Conservation (phyloP, 2,113 vertebrate species). For the Coturnix japonica region DNA sequence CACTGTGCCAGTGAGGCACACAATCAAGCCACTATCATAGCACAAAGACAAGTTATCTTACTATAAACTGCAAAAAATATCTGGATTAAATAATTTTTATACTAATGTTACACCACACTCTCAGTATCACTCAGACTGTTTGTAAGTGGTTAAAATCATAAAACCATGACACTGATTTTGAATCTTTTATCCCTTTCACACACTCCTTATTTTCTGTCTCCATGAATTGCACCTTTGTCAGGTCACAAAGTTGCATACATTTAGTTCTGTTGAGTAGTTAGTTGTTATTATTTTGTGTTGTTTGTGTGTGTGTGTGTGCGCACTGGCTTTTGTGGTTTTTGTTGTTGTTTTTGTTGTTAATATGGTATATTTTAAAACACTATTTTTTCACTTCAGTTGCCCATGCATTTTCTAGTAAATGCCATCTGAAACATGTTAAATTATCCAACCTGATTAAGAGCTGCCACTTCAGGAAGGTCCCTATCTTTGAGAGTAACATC, state of each 20-base stretch:
- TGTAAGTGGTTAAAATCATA: too few species aligned
- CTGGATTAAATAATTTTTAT: neutral
- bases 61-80: neutral
- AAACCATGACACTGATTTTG: neutral
- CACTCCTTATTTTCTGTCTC: neutral
- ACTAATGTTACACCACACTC: neutral
- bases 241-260: neutral
- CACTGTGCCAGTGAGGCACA: too few species aligned
- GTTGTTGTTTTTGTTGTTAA: too few species aligned
- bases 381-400: neutral
- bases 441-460: neutral
- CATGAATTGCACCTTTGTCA: neutral
- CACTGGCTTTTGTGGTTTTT: too few species aligned
- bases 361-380: neutral
- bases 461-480: neutral
- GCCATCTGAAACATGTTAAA: neutral
- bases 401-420: neutral
- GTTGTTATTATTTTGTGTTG: neutral
- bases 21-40: accelerated
- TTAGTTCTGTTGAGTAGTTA: neutral
- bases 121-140: neutral
- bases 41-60: neutral
- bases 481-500: neutral
- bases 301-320: too few species aligned
- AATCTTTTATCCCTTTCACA: neutral